Evolutionary conservation across 2,888 invertebrate species (phyloP).

Genomic region (Lepidocyrtoides sp.): DNA sequence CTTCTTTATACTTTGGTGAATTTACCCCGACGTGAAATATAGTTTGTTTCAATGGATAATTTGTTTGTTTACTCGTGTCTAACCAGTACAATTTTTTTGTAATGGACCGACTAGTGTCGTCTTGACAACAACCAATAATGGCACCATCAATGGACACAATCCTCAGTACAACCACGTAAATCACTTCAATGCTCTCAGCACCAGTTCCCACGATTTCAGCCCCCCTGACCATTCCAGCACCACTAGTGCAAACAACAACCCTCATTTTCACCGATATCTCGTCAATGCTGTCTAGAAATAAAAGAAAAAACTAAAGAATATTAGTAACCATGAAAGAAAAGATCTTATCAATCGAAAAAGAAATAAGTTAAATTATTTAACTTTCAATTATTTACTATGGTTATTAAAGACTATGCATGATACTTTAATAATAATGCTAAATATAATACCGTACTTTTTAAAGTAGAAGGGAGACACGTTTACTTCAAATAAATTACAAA

Average conservation of each 20-base stretch:
- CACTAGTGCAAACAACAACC: conserved; percentile 82
- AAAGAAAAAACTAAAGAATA: conserved; percentile 4
- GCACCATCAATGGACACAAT: conserved; percentile 85
- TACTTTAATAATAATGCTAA: not conserved
- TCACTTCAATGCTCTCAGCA: conserved; percentile 85
- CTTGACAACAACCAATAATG: conserved; percentile 83
- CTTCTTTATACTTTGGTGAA: not conserved
- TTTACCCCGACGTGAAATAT: not conserved
- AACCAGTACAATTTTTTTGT: conserved; percentile 16
- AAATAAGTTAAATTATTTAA: conserved; percentile 38
- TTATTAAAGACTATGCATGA: conserved; percentile 23
- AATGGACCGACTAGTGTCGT: conserved; percentile 85
- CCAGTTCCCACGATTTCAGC: conserved; percentile 83
- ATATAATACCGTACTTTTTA: conserved; percentile 8
- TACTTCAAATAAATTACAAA: conserved; percentile 26
- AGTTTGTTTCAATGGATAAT: not conserved
- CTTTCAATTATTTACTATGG: conserved; percentile 26
- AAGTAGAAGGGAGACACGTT: conserved; percentile 29
- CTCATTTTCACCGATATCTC: conserved; percentile 85
- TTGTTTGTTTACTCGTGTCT: not conserved
- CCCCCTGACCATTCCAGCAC: conserved; percentile 82
- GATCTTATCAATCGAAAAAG: conserved; percentile 14
- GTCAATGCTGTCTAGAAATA: conserved; percentile 84
- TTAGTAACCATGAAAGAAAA: conserved; percentile 14
- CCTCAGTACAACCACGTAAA: conserved; percentile 85